Evolutionary conservation across 2,797 vertebrate genomes (phyloP).

Genomic region (Galago senegalensis): DNA sequence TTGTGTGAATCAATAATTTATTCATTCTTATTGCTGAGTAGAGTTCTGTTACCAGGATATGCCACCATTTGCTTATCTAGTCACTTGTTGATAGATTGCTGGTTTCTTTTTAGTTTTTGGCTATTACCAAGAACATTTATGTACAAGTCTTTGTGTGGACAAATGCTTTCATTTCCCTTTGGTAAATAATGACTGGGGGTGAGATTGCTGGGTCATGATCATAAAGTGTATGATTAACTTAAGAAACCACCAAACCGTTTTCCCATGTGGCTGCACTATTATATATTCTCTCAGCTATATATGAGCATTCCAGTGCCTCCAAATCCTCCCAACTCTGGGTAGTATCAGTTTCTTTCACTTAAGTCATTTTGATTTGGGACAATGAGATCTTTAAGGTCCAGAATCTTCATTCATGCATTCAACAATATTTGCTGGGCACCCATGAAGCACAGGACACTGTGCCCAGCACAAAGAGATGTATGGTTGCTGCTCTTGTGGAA

Average conservation of each 20-base stretch:
- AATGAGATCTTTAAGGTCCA: neutral
- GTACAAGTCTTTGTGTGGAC: fast-evolving
- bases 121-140: fast-evolving
- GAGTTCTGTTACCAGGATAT: fast-evolving
- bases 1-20: fast-evolving
- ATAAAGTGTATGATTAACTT: fast-evolving
- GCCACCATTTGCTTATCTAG: fast-evolving
- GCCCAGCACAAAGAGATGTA: too few species aligned
- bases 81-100: fast-evolving
- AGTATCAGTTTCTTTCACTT: fast-evolving
- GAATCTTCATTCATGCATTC: too few species aligned
- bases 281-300: neutral
- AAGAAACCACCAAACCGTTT: neutral
- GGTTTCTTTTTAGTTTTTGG: neutral
- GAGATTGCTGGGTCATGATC: too few species aligned
- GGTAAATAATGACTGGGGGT: neutral
- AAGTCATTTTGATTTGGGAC: neutral
- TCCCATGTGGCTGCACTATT: too few species aligned
- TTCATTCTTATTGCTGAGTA: fast-evolving
- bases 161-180: neutral
- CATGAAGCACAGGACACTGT: neutral
- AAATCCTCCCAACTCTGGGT: fast-evolving
- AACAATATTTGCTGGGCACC: neutral
- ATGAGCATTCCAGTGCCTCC: neutral
- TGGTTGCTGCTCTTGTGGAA: neutral